Evolutionary conservation across 2,888 invertebrate genomes (phyloP), one percentile per base, ranked within the genome.

Genomic region (Spodoptera exigua): DNA sequence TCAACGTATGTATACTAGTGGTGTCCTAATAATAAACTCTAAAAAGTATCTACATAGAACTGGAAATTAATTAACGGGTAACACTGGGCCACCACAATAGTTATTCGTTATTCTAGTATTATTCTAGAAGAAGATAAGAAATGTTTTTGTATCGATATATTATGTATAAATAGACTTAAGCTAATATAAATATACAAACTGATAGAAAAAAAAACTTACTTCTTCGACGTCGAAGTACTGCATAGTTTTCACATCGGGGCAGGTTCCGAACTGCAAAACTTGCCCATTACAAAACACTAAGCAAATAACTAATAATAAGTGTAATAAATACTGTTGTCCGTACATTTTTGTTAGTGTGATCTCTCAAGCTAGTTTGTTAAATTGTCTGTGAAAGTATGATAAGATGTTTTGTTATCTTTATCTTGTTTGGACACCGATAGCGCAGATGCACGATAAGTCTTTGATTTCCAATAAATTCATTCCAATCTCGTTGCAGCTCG

Each of bases 191-290:
- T 18, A 13, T 3, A 11, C 18, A 21, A 13, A 27, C 34, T 35
- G n/a, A 12, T 7, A 45, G 18, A 14, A 2, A 0, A 13, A 7
- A 18, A 3, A 5, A 46, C 86, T 84, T 70, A 93, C 93, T 66
- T 84, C 87, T 72, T 92, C 90, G 12, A 93, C 61, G 68, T 91
- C 86, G 69, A 94, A 93, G 71, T 83, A 90, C 44, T 76, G 82
- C 84, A 90, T 86, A n/a, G 92, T 88, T 1, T 81, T 70, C 0
- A 91, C 87, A 4, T 86, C 72, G 0, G 76, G 70, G 70, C 93
- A 93, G 0, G 65, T 54, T 1, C 93, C 93, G 58, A 93, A 92
- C 48, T 91, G 87, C 10, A 92, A 11, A 1, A 92, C 83, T 80
- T 93, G 92, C 1, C 80, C 80, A 7, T 43, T 46, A 73, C 86